phyloP scores from a whole-genome alignment of 1,140 invertebrate genomes.

The Drosophila bifasciata region DNA sequence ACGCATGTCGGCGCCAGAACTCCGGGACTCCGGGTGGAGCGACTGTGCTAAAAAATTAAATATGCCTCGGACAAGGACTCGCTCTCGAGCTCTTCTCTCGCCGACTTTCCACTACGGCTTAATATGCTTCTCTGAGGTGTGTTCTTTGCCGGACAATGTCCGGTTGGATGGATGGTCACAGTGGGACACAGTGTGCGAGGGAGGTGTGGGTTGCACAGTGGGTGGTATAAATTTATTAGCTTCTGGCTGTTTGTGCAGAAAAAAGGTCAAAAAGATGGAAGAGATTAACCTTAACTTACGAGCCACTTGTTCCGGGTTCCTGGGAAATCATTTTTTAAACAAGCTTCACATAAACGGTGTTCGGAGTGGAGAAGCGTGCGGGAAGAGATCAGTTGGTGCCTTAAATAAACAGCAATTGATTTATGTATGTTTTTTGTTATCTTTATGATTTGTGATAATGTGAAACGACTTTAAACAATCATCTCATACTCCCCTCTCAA shows the following conservation, averaged over 20 bases:
- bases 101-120: too few relatives aligned
- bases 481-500: too few relatives aligned
- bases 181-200: background rate
- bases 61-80: constrained; percentile 29
- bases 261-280: constrained; percentile 41
- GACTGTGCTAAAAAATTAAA: constrained; percentile 56
- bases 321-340: constrained; percentile 23
- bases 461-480: too few relatives aligned
- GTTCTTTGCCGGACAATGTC: constrained; percentile 29
- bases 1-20: constrained; percentile 33
- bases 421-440: too few relatives aligned
- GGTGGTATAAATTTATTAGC: constrained; percentile 36
- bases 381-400: too few relatives aligned
- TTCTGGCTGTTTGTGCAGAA: background rate
- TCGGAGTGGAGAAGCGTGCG: too few relatives aligned
- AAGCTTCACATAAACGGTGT: too few relatives aligned
- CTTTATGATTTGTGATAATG: too few relatives aligned
- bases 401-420: too few relatives aligned
- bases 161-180: constrained; percentile 4
- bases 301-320: constrained; percentile 41
- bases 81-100: background rate
- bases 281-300: constrained; percentile 50
- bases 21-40: background rate
- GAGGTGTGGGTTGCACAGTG: background rate
- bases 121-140: constrained; percentile 27